Evolutionary conservation across 2,797 vertebrate species (phyloP).

Genomic region (Urophycis tenuis): DNA sequence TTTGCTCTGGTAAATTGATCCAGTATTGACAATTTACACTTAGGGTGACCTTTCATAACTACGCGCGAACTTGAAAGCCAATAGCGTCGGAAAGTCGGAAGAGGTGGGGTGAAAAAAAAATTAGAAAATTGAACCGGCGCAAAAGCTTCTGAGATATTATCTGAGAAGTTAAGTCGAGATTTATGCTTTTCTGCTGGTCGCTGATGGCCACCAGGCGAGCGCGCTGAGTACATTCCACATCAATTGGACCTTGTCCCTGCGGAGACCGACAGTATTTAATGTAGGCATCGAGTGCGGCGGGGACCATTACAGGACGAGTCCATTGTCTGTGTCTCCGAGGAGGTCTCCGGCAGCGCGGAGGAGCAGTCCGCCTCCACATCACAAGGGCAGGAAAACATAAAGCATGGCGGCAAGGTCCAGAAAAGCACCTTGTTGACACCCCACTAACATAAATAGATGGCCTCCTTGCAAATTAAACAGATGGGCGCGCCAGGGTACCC

Average conservation of each 20-base stretch:
- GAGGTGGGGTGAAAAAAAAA: conserved; percentile 41
- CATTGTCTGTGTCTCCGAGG: conserved; percentile 39
- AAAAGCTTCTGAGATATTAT: conserved; percentile 50
- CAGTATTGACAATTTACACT: conserved; percentile 75
- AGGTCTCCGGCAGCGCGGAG: conserved; percentile 30
- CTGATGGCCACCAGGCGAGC: conserved; percentile 37
- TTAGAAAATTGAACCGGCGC: conserved; percentile 27
- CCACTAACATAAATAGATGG: conserved; percentile 38
- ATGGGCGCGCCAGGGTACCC: conserved; percentile 12
- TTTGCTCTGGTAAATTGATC: conserved; percentile 70
- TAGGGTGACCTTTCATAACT: conserved; percentile 70
- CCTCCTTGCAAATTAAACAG: conserved; percentile 47
- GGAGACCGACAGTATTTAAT: conserved; percentile 39
- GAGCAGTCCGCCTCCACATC: conserved; percentile 6
- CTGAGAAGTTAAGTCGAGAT: conserved; percentile 43
- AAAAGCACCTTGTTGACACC: conserved; percentile 44
- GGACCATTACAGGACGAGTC: conserved; percentile 38
- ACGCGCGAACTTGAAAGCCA: conserved; percentile 65
- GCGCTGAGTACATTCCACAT: conserved; percentile 39
- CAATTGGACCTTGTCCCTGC: conserved; percentile 36
- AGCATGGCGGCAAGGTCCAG: conserved; percentile 9
- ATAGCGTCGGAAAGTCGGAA: conserved; percentile 58
- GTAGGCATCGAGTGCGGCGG: conserved; percentile 35
- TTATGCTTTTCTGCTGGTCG: conserved; percentile 35
- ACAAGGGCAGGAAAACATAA: neutral